These are phyloP conservation scores for Prenolepis imparis DNA, from an alignment of 2,888 invertebrate species.

Conservation along the genomic window DNA sequence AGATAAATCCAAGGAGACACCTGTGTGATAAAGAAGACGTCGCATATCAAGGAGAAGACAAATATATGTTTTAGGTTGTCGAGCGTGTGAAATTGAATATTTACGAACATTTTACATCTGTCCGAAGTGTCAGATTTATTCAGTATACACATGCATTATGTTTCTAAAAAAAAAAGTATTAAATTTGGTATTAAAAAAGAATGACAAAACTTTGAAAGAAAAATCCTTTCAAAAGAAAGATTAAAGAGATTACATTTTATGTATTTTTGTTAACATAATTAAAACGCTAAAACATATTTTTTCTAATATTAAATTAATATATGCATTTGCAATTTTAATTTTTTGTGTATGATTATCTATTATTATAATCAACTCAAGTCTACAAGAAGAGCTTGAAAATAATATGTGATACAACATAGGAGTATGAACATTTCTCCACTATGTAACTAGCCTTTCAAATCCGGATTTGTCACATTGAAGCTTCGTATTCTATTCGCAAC, in stretches of 20 bases:
- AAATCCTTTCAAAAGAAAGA: background rate
- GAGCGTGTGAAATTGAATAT: slow-evolving; percentile 14
- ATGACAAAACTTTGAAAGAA: background rate
- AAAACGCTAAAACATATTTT: background rate
- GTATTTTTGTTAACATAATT: background rate
- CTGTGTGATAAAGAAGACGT: slow-evolving; percentile 43
- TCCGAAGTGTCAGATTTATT: slow-evolving; percentile 2
- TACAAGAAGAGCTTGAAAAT: background rate
- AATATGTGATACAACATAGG: background rate
- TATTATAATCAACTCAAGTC: background rate
- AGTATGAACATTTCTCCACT: background rate
- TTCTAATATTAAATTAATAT: background rate
- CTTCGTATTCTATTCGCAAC: background rate
- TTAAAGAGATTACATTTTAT: background rate
- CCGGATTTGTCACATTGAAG: background rate
- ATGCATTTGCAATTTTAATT: background rate
- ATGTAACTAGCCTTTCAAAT: background rate
- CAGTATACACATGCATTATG: background rate
- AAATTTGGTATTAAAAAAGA: background rate
- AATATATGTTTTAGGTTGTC: slow-evolving; percentile 1
- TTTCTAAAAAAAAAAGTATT: background rate
- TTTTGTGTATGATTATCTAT: background rate
- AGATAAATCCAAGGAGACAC: slow-evolving; percentile 49
- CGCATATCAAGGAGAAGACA: slow-evolving; percentile 4
- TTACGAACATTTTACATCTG: background rate